Percentiles rank a stretch among this genome's conserved stretches.
These are phyloP conservation scores for Gracilinanus agilis DNA, from an alignment of 2,113 vertebrate species.

Conservation along the genomic window DNA sequence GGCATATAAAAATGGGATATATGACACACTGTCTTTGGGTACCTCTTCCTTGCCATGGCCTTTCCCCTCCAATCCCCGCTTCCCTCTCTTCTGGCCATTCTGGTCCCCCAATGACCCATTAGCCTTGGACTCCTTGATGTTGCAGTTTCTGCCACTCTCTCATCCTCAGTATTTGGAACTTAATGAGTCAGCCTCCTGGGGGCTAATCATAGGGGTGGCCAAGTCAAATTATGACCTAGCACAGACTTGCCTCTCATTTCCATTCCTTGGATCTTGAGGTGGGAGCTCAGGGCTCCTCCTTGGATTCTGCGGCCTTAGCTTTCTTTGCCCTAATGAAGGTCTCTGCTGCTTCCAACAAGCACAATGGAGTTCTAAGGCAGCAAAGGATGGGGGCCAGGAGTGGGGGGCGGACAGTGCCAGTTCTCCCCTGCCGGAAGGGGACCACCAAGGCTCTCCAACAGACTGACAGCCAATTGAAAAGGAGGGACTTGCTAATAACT, in stretches of 20 bases:
- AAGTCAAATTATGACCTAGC: neutral
- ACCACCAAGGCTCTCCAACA: neutral
- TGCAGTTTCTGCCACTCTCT: neutral
- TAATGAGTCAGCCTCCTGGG: neutral
- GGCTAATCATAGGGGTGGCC: neutral
- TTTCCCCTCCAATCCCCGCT: neutral
- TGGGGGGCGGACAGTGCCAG: neutral
- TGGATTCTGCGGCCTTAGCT: rapidly evolving
- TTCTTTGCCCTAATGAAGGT: rapidly evolving
- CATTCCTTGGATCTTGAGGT: neutral
- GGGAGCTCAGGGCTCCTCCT: neutral
- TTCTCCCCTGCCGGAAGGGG: neutral
- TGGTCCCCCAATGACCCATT: neutral
- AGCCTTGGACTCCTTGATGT: neutral
- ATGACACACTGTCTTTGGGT: neutral
- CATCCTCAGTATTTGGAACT: neutral
- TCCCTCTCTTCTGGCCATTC: neutral
- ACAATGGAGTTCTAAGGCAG: slow-evolving; percentile 32
- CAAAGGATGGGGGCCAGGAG: neutral
- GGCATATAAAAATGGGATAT: neutral
- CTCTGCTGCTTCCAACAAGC: neutral
- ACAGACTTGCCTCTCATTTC: neutral
- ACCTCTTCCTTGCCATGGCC: neutral
- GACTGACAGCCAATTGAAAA: neutral
- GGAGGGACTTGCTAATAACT: neutral